These are phyloP conservation scores for Steatocranus sp. DNA, from an alignment of 2,797 vertebrate species.

Conservation along the genomic window DNA sequence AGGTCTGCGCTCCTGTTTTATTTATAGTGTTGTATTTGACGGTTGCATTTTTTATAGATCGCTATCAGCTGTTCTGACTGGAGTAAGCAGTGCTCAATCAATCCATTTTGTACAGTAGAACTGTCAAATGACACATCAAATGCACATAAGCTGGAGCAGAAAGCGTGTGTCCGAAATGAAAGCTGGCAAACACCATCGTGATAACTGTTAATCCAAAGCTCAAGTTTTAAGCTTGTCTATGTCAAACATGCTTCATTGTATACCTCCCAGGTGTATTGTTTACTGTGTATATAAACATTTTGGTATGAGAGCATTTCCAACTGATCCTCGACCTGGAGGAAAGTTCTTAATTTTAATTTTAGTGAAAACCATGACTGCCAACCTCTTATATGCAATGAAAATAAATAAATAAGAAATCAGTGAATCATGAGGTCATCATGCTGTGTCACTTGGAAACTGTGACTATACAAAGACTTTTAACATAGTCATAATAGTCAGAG, in stretches of 20 bases:
- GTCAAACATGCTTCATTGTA: background rate
- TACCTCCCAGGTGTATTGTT: background rate
- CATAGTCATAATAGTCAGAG: background rate
- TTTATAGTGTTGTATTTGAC: background rate
- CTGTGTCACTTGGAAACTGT: background rate
- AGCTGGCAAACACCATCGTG: background rate
- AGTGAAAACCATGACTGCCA: background rate
- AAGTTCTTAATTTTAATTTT: background rate
- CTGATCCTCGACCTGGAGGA: background rate
- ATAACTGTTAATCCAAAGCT: background rate
- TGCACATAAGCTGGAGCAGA: background rate
- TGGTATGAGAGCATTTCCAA: background rate
- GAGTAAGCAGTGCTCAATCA: background rate
- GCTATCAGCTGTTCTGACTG: background rate
- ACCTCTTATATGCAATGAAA: background rate
- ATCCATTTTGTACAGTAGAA: background rate
- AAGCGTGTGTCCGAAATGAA: background rate
- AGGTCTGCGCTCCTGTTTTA: background rate
- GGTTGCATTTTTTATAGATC: background rate
- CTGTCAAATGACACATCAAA: background rate
- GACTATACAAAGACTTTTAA: background rate
- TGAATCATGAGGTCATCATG: background rate
- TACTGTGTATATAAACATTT: background rate
- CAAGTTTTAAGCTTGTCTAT: background rate
- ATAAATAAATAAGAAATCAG: background rate